phyloP scores from a whole-genome alignment of 2,113 vertebrate species.

The Pipra filicauda region DNA sequence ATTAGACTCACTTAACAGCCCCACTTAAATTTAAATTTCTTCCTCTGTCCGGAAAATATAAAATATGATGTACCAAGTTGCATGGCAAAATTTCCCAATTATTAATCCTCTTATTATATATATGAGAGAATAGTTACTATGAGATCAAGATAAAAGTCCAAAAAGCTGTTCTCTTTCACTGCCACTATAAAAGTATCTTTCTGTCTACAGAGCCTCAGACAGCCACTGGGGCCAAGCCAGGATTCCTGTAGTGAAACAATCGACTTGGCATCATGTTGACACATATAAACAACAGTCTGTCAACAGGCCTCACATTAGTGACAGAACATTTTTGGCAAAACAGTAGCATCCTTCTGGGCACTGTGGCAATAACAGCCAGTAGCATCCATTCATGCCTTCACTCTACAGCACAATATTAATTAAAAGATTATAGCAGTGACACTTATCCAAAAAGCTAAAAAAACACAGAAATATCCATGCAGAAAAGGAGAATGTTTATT shows the following conservation, averaged over 20 bases:
- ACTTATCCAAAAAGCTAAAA: constrained; percentile 55
- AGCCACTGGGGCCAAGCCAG: constrained; percentile 84
- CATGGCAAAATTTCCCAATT: constrained; percentile 7
- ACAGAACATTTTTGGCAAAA: constrained; percentile 86
- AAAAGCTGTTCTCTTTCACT: constrained; percentile 64
- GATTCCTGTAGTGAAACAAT: constrained; percentile 81
- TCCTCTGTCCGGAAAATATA: constrained; percentile 5
- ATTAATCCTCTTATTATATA: constrained; percentile 8
- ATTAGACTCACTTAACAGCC: constrained; percentile 49
- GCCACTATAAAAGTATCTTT: constrained; percentile 53
- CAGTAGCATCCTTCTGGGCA: constrained; percentile 77
- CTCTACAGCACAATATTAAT: constrained; percentile 71
- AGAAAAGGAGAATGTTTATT: constrained; percentile 31
- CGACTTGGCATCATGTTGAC: constrained; percentile 85
- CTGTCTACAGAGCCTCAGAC: constrained; percentile 75
- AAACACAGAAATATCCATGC: constrained; percentile 11
- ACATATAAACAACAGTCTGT: constrained; percentile 85
- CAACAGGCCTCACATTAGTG: constrained; percentile 91
- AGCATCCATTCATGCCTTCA: constrained; percentile 73
- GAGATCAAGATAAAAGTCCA: constrained; percentile 47
- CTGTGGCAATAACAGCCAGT: constrained; percentile 74
- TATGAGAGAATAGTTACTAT: constrained; percentile 1
- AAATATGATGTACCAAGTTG: background rate
- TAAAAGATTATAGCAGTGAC: constrained; percentile 73
- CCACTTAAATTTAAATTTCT: constrained; percentile 27